Conservation (phyloP, 2,888 invertebrate genomes). For the Lacanobia oleracea region DNA sequence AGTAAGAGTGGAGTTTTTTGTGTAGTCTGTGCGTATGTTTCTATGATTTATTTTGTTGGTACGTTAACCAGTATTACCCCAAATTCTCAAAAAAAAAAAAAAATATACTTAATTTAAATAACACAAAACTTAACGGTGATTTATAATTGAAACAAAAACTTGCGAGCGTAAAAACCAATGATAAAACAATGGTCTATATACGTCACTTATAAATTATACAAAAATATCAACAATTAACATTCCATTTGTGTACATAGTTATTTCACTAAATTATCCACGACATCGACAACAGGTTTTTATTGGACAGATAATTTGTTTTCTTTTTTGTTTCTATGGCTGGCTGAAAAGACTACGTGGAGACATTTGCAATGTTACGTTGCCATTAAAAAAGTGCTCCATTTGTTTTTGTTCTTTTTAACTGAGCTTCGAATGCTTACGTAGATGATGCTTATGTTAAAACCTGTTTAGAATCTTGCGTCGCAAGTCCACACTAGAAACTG, state of each 20-base stretch:
- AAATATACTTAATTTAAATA: too few species aligned
- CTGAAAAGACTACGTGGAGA: background rate
- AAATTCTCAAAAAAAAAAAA: background rate
- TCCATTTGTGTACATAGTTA: constrained; percentile 3
- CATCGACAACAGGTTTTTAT: background rate
- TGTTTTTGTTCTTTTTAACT: constrained; percentile 23
- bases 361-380: background rate
- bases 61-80: background rate
- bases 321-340: background rate
- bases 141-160: background rate
- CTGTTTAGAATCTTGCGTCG: constrained; percentile 67
- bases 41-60: background rate
- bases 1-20: constrained; percentile 34
- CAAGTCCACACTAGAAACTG: constrained; percentile 67
- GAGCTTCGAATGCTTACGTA: constrained; percentile 30
- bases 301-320: too few species aligned
- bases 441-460: constrained; percentile 58
- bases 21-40: background rate
- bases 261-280: constrained; percentile 3
- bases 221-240: constrained; percentile 3
- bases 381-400: background rate
- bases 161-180: constrained; percentile 1
- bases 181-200: constrained; percentile 19
- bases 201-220: background rate
- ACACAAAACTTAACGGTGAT: too few species aligned